Percentiles rank a stretch among this genome's conserved stretches.
Evolutionary conservation across 2,888 invertebrate genomes (phyloP).

Genomic region (Candidula unifasciata): DNA sequence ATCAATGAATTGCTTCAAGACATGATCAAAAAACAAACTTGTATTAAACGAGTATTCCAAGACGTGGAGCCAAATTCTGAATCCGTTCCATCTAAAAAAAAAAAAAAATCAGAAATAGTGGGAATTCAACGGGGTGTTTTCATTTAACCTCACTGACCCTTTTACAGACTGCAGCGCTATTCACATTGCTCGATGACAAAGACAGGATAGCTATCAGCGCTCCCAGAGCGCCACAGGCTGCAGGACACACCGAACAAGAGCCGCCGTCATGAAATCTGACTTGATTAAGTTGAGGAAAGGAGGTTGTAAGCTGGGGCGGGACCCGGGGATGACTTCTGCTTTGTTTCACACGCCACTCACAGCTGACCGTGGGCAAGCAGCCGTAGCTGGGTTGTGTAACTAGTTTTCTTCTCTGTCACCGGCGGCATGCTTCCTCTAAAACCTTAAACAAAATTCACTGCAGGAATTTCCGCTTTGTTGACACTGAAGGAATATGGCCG

Average conservation of each 20-base stretch:
- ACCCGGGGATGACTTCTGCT: neutral
- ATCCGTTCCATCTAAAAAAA: neutral
- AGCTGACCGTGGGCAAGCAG: neutral
- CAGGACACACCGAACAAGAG: neutral
- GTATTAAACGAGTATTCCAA: conserved; percentile 13
- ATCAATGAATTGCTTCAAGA: neutral
- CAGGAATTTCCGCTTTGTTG: too few relatives aligned
- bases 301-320: neutral
- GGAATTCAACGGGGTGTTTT: conserved; percentile 3
- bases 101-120: neutral
- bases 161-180: neutral
- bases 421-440: neutral
- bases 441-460: too few relatives aligned
- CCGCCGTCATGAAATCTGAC: neutral
- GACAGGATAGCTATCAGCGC: conserved; percentile 23
- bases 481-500: too few relatives aligned
- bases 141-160: conserved; percentile 21
- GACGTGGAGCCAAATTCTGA: neutral
- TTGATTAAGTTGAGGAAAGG: neutral
- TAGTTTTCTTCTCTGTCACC: too few relatives aligned
- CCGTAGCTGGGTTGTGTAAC: neutral
- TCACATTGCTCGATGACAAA: neutral
- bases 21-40: conserved; percentile 35
- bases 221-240: neutral
- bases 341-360: neutral